These are phyloP conservation scores for Corvus moneduloides DNA, from an alignment of 2,113 vertebrate genomes.

Conservation along the genomic window DNA sequence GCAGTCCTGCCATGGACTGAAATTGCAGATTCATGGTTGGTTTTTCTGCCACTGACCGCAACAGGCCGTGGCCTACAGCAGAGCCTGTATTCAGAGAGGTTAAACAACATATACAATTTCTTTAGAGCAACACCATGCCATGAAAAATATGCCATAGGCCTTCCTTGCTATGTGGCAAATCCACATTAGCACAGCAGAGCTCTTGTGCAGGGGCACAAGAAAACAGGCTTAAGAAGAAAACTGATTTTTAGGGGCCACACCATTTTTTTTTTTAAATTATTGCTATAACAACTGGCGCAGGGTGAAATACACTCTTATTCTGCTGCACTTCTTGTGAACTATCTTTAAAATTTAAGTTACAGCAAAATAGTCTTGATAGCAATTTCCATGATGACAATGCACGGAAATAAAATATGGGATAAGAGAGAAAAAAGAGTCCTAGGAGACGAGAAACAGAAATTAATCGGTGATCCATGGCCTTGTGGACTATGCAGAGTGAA, in stretches of 20 bases:
- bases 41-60: background rate
- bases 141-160: background rate
- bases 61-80: background rate
- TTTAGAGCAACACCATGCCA: background rate
- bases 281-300: background rate
- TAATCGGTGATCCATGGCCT: background rate
- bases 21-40: background rate
- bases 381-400: background rate
- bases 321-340: accelerated
- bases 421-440: background rate
- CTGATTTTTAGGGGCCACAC: background rate
- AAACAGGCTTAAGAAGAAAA: background rate
- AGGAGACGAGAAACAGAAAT: conserved; percentile 3
- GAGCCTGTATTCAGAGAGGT: background rate
- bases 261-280: background rate
- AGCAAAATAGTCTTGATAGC: background rate
- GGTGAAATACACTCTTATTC: background rate
- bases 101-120: background rate
- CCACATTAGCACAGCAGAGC: background rate
- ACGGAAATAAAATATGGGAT: background rate
- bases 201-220: background rate
- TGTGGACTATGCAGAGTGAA: background rate
- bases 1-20: background rate
- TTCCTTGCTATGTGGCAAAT: background rate
- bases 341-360: background rate